Evolutionary conservation across 2,113 vertebrate genomes (phyloP).

Genomic region (Sterrhoptilus dennistouni): DNA sequence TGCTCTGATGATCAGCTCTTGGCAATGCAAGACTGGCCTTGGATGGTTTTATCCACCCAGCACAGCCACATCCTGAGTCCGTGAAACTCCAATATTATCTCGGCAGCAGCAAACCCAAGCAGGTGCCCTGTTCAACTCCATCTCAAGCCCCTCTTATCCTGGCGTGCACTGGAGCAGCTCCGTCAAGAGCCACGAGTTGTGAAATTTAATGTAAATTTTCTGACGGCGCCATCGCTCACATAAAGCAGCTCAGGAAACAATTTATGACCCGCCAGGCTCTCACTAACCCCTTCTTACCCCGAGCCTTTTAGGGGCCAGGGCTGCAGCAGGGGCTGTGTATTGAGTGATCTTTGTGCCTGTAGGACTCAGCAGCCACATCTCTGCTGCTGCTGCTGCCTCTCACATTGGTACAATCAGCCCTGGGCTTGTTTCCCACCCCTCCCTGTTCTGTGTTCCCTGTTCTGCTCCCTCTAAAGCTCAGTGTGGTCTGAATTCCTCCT

Average conservation of each 20-base stretch:
- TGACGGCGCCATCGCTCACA: background rate
- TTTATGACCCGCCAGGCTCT: background rate
- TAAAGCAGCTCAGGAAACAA: background rate
- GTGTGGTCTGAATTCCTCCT: background rate
- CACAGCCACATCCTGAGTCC: background rate
- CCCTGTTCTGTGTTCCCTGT: rapidly evolving
- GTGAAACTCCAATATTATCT: rapidly evolving
- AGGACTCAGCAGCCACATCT: background rate
- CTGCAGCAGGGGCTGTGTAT: background rate
- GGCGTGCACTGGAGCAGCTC: background rate
- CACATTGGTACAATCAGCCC: background rate
- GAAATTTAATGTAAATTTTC: background rate
- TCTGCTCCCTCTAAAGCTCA: background rate
- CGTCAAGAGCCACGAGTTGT: background rate
- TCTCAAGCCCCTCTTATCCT: background rate
- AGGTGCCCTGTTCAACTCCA: background rate
- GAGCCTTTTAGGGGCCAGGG: background rate
- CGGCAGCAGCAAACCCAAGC: background rate
- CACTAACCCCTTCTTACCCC: background rate
- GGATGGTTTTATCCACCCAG: background rate
- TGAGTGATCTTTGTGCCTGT: background rate
- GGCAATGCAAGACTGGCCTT: background rate
- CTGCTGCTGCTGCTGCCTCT: background rate
- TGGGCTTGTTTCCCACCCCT: background rate
- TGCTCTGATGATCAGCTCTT: background rate